phyloP scores from a whole-genome alignment of 2,888 invertebrate genomes.

The Drosophila setosimentum region DNA sequence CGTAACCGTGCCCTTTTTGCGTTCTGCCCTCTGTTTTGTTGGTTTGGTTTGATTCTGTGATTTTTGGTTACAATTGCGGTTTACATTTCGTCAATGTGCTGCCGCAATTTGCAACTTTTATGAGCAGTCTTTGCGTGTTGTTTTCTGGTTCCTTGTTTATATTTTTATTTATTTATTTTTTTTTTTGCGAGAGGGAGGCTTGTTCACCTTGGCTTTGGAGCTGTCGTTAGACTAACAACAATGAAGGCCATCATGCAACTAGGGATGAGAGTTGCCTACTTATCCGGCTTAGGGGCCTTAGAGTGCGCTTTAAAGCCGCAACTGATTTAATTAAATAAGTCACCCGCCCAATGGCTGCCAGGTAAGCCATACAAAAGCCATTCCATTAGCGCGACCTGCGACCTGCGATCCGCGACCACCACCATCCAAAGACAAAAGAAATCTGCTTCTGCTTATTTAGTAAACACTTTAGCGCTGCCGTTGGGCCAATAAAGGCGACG shows the following conservation, averaged over 20 bases:
- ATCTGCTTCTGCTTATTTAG: constrained; percentile 71
- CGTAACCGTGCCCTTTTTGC: constrained; percentile 5
- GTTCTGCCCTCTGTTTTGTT: not conserved
- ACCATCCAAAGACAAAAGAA: constrained; percentile 47
- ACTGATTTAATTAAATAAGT: constrained; percentile 77
- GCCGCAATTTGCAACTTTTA: constrained; percentile 66
- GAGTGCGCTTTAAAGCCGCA: constrained; percentile 53
- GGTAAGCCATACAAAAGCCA: constrained; percentile 74
- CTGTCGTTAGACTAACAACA: constrained; percentile 51
- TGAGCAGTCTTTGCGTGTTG: constrained; percentile 34
- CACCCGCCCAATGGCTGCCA: constrained; percentile 44
- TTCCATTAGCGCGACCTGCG: constrained; percentile 64
- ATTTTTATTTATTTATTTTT: not conserved
- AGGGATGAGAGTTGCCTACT: constrained; percentile 32
- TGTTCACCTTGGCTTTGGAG: constrained; percentile 33
- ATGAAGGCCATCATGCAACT: constrained; percentile 21
- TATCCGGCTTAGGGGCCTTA: constrained; percentile 47
- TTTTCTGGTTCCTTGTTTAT: constrained; percentile 2
- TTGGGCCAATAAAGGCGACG: constrained; percentile 60
- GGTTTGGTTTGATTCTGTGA: not conserved
- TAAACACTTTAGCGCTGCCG: constrained; percentile 70
- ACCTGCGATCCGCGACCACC: constrained; percentile 5
- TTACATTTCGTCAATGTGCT: constrained; percentile 60
- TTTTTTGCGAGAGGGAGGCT: constrained; percentile 4
- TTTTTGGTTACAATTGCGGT: constrained; percentile 12